These are phyloP conservation scores for Idaea straminata DNA, from an alignment of 2,888 invertebrate species.

Conservation along the genomic window DNA sequence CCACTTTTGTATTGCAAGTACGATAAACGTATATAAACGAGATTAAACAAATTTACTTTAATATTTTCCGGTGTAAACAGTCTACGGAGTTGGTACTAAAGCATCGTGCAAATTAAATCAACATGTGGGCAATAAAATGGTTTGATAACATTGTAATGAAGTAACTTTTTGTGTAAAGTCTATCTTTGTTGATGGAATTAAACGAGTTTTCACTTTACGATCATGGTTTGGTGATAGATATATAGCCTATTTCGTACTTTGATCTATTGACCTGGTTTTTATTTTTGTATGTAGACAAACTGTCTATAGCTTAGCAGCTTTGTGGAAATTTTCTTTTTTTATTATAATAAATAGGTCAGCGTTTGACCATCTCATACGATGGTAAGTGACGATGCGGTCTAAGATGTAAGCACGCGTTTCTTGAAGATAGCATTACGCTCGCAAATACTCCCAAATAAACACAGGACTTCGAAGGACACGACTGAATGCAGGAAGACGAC, in stretches of 20 bases:
- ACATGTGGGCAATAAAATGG: background rate
- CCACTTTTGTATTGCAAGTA: too few species aligned
- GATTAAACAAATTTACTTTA: background rate
- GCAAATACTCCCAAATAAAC: too few species aligned
- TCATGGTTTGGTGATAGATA: background rate
- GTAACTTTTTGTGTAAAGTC: background rate
- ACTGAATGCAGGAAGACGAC: too few species aligned
- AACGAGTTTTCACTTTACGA: background rate
- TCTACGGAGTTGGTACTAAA: background rate
- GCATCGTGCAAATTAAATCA: background rate
- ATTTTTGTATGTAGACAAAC: background rate
- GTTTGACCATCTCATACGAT: too few species aligned
- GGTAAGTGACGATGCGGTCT: too few species aligned
- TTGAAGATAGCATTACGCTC: too few species aligned
- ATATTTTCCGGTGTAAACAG: background rate
- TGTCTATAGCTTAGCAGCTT: too few species aligned
- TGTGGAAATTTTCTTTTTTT: too few species aligned
- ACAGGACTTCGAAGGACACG: too few species aligned
- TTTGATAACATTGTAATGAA: background rate
- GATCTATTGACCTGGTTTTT: background rate
- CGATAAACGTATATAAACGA: too few species aligned
- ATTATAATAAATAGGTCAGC: too few species aligned
- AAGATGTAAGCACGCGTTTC: too few species aligned
- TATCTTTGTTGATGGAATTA: background rate
- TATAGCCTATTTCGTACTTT: background rate